phyloP scores from a whole-genome alignment of 1,140 invertebrate species.

The Rhopalosiphum maidis region DNA sequence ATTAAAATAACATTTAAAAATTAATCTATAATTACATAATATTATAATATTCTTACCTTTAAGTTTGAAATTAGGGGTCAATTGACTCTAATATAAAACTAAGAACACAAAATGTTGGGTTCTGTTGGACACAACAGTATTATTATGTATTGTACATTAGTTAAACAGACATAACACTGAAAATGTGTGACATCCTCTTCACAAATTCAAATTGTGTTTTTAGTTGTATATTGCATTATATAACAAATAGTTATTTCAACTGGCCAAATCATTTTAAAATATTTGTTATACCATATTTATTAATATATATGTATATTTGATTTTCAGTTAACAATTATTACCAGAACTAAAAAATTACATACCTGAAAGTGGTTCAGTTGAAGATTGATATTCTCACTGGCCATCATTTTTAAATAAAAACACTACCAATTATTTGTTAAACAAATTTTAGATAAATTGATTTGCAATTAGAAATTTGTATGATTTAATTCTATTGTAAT shows the following conservation, averaged over 20 bases:
- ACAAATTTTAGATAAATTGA: slow-evolving; percentile 21
- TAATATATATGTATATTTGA: background rate
- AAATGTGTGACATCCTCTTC: too few relatives aligned
- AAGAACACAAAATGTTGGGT: background rate
- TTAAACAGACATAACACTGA: background rate
- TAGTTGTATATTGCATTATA: background rate
- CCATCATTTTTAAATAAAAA: background rate
- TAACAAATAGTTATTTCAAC: background rate
- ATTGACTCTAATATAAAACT: background rate
- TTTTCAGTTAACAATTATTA: slow-evolving; percentile 25
- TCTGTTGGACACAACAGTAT: background rate
- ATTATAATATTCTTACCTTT: background rate
- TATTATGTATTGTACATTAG: background rate
- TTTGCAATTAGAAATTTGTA: slow-evolving; percentile 24
- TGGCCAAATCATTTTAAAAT: background rate
- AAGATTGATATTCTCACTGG: background rate
- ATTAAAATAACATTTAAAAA: background rate
- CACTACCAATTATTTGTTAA: slow-evolving; percentile 13
- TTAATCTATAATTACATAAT: background rate
- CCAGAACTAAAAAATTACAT: background rate
- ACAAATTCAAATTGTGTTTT: background rate
- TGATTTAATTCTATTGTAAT: slow-evolving; percentile 24
- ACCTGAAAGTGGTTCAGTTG: background rate
- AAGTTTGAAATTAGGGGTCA: background rate
- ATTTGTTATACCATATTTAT: background rate